phyloP scores from a whole-genome alignment of 1,140 invertebrate genomes.

The Zaprionus davidi region DNA sequence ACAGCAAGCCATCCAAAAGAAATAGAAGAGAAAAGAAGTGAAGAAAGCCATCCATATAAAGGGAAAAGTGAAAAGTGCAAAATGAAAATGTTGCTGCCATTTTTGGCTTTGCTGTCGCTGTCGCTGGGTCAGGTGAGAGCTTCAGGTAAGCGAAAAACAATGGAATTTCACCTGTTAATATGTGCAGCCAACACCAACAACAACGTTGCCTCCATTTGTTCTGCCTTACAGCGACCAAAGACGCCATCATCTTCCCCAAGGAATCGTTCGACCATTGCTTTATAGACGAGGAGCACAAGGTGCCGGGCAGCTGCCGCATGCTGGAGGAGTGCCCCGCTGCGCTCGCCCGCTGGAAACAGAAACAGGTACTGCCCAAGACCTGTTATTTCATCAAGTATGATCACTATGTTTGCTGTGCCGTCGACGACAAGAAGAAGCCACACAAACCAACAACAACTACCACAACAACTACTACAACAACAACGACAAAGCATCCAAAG shows the following conservation, averaged over 20 bases:
- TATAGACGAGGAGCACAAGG: constrained; percentile 37
- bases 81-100: neutral
- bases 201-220: neutral
- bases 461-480: constrained; percentile 4
- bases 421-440: constrained; percentile 8
- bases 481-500: constrained; percentile 14
- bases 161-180: neutral
- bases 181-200: neutral
- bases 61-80: constrained; percentile 8
- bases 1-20: neutral
- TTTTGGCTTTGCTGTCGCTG: constrained; percentile 1
- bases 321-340: constrained; percentile 66
- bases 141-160: constrained; percentile 8
- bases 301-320: constrained; percentile 56
- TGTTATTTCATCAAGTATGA: constrained; percentile 79
- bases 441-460: constrained; percentile 1
- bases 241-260: constrained; percentile 65
- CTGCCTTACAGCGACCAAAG: constrained; percentile 38
- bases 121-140: neutral
- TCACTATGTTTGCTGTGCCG: constrained; percentile 71
- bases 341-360: constrained; percentile 50
- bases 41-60: neutral
- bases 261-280: constrained; percentile 72
- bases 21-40: neutral
- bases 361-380: constrained; percentile 60